Percentiles rank a stretch among this genome's conserved stretches.
Conservation (phyloP, 1,140 invertebrate genomes). For the Calliopsis andreniformis region DNA sequence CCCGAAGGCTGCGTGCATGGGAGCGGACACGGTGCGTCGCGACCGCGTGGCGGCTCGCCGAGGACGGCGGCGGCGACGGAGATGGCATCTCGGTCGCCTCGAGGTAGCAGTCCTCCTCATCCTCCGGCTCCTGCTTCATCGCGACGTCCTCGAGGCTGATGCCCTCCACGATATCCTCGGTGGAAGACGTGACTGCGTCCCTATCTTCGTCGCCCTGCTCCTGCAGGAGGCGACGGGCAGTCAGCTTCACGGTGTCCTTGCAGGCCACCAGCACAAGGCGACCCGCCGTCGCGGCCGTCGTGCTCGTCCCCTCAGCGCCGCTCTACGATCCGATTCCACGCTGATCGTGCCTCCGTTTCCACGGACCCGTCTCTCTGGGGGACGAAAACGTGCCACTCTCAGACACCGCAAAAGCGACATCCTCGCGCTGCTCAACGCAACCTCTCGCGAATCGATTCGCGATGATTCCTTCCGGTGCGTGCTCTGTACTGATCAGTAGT, state of each 20-base stretch:
- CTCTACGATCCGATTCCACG: neutral
- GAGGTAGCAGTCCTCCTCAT: constrained; percentile 72
- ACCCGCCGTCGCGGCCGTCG: constrained; percentile 35
- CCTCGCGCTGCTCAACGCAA: neutral
- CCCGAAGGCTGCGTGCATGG: constrained; percentile 76
- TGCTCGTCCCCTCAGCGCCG: constrained; percentile 13
- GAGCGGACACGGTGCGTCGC: constrained; percentile 74
- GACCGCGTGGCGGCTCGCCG: constrained; percentile 12
- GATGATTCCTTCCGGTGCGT: neutral
- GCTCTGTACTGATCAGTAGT: too few species aligned
- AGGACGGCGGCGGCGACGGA: constrained; percentile 46
- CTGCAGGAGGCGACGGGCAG: constrained; percentile 36
- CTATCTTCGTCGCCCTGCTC: constrained; percentile 26
- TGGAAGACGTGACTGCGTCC: constrained; percentile 28
- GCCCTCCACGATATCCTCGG: constrained; percentile 23
- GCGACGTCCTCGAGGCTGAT: constrained; percentile 38
- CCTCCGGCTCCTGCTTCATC: constrained; percentile 78
- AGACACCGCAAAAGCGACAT: neutral
- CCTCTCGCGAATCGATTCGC: constrained; percentile 7
- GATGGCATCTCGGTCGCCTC: constrained; percentile 61
- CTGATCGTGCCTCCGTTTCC: constrained; percentile 3
- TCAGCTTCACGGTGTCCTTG: constrained; percentile 59
- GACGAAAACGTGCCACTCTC: constrained; percentile 39
- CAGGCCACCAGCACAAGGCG: constrained; percentile 54
- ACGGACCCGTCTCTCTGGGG: constrained; percentile 15